These are phyloP conservation scores for Seladonia tumulorum DNA, from an alignment of 2,888 invertebrate species.

Conservation along the genomic window DNA sequence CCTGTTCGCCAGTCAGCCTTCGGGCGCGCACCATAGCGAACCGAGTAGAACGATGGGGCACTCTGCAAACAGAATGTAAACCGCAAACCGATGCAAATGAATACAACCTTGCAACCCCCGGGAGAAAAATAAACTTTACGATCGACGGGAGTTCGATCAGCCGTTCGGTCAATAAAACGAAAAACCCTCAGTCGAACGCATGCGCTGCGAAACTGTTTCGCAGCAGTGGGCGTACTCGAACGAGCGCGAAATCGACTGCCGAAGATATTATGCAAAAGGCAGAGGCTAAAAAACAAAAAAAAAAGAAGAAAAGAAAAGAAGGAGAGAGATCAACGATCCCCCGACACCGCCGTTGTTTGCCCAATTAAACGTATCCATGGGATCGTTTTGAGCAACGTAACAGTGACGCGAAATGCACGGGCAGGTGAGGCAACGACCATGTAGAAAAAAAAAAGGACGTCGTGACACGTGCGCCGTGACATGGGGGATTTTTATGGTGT, in stretches of 20 bases:
- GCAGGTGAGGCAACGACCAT: conserved; percentile 71
- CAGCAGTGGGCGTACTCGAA: conserved; percentile 64
- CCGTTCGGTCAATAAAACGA: conserved; percentile 12
- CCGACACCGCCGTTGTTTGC: conserved; percentile 65
- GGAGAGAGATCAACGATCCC: neutral
- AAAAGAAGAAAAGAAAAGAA: conserved; percentile 18
- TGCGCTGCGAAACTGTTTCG: neutral
- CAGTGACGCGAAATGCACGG: conserved; percentile 63
- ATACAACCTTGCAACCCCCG: neutral
- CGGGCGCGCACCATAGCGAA: conserved; percentile 4
- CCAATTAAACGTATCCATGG: conserved; percentile 75
- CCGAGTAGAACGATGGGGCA: neutral
- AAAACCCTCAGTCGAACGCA: neutral
- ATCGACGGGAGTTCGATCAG: conserved; percentile 34
- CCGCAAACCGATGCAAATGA: conserved; percentile 28
- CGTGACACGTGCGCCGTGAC: conserved; percentile 80
- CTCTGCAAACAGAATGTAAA: conserved; percentile 28
- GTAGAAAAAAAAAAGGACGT: conserved; percentile 47
- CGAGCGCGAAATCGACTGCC: conserved; percentile 56
- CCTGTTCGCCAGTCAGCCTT: conserved; percentile 58
- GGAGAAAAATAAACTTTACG: conserved; percentile 22
- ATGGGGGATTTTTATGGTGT: conserved; percentile 75
- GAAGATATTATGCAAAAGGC: conserved; percentile 66
- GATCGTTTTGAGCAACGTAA: conserved; percentile 51
- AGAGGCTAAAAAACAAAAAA: conserved; percentile 30